Base-by-base conservation (phyloP, 2,113 vertebrate genomes). In the Leptodactylus fuscus region DNA sequence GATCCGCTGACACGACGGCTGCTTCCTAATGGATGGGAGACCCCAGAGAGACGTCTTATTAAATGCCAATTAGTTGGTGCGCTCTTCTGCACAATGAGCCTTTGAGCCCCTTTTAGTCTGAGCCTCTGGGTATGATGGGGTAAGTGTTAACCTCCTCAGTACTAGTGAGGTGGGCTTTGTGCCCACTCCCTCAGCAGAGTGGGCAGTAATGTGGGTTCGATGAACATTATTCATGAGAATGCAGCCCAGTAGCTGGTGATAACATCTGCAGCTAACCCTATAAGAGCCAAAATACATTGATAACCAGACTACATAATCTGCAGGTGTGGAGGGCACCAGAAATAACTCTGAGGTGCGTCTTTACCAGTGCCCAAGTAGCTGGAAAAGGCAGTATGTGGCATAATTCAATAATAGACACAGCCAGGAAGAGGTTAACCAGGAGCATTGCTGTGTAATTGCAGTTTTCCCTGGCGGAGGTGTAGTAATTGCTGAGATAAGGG, bases 31-130 rank as follows among this genome's bases (percentile, higher is more conserved):
- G 65, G 83, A 85, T 80, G 75, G 76, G 76, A 44, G 75, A 55
- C 75, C 75, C 83, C 75, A 70, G 65, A 79, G 76, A 70, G 34
- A 34, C 1, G 53, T 70, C 76, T 85, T 69, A 85, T 85, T 85
- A 85, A 85, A 85, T 79, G 76, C 48, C 76, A 85, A 85, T 85
- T 85, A 85, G 76, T 70, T 80, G 76, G 62, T 32, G 60, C 29
- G 2, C 27, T 1, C 16, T 55, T 46, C 34, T 55, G 62, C n/a
- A 36, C 62, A 55, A 58, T 79, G 62, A 44, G 58, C 18, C 75
- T 78, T 32, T 22, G 27, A 67, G 74, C 41, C 82, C 74, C 82
- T 24, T 46, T 77, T 85, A 41, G n/a, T 38, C 60, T 65, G 55
- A 60, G 29, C 49, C 34, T 48, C 48, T 29, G 75, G 22, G 75